Evolutionary conservation across 1,140 invertebrate species (phyloP).

Genomic region (Tetramorium simillimum): DNA sequence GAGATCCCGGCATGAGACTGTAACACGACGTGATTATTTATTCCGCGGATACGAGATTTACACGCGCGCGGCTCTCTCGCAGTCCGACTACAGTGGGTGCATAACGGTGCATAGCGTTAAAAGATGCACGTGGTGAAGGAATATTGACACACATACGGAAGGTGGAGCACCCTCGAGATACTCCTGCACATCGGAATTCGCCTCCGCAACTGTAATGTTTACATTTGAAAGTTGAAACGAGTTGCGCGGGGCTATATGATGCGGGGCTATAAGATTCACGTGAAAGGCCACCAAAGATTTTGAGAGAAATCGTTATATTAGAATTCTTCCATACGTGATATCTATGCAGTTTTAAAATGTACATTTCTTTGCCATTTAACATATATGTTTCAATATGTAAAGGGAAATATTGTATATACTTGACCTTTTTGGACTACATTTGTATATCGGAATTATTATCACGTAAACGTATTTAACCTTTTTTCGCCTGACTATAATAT

Average conservation of each 20-base stretch:
- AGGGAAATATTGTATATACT: neutral
- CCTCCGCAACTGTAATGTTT: neutral
- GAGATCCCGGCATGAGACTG: neutral
- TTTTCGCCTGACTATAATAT: neutral
- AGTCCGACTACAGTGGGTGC: neutral
- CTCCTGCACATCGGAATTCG: neutral
- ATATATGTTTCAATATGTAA: neutral
- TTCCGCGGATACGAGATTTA: slow-evolving; percentile 29
- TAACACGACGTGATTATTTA: slow-evolving; percentile 21
- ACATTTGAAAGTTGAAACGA: neutral
- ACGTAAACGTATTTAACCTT: neutral
- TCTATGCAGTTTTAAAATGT: neutral
- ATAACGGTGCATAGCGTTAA: neutral
- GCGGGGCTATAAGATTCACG: neutral
- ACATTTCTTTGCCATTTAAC: neutral
- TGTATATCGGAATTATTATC: neutral
- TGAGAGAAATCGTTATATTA: neutral
- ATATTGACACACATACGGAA: slow-evolving; percentile 30
- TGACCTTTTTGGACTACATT: neutral
- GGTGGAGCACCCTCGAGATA: neutral
- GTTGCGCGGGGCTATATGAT: neutral
- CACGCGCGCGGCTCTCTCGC: neutral
- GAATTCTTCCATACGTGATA: neutral
- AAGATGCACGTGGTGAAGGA: slow-evolving; percentile 8
- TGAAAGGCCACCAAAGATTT: neutral